Conservation (phyloP, 2,113 vertebrate species). For the Peromyscus maniculatus region DNA sequence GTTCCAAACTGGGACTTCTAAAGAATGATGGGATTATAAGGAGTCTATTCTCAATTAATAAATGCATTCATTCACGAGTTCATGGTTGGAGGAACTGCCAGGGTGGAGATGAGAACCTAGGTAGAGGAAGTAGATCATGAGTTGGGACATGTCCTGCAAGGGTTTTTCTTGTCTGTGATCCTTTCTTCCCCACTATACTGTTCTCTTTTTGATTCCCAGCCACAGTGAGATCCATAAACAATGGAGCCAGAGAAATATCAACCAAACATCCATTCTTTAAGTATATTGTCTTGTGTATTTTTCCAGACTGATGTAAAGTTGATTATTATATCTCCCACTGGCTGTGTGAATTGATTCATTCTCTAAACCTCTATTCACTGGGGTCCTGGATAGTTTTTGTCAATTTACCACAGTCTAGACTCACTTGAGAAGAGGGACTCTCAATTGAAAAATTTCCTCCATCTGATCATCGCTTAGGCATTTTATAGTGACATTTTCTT, state of each 20-base stretch:
- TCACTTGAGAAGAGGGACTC: not conserved
- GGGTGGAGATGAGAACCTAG: not conserved
- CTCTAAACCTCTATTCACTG: not conserved
- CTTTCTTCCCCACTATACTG: not conserved
- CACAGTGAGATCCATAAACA: not conserved
- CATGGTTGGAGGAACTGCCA: not conserved
- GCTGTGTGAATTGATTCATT: not conserved
- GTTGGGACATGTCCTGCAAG: too few species aligned
- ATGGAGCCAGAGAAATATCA: not conserved
- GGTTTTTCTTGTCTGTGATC: not conserved
- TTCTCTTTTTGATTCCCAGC: not conserved
- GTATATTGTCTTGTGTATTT: not conserved
- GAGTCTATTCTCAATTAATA: not conserved
- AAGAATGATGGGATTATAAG: not conserved
- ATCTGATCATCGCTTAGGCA: not conserved
- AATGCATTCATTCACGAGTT: not conserved
- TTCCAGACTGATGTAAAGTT: not conserved
- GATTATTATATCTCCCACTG: not conserved
- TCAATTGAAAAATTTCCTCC: not conserved
- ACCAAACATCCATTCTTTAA: not conserved
- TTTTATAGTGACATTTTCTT: not conserved
- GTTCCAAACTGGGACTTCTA: not conserved
- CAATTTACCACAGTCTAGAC: not conserved
- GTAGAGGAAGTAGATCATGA: not conserved
- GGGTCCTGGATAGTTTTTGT: not conserved